Base-by-base conservation (phyloP, 2,888 invertebrate species). In the Parnassius smintheus region DNA sequence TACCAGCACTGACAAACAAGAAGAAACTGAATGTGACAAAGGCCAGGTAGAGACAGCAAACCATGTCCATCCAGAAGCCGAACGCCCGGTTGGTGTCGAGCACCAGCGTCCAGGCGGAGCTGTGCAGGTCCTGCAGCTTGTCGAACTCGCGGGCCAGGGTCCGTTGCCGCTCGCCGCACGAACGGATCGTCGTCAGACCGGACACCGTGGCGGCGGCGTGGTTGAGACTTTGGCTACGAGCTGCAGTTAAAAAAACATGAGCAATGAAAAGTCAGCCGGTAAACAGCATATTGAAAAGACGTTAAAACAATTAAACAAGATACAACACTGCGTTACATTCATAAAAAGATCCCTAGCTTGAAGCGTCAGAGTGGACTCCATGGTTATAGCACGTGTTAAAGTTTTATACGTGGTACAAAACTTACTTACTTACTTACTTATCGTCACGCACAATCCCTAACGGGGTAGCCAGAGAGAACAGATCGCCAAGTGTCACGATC, bases 211-310 rank as follows among this genome's bases (percentile, higher is more conserved):
- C 95, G 66, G 95, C 95, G 18, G 97, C 86, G 80, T 98, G 97
- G 60, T 95, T 95, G 75, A 97, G 95, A 0, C 98, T 95, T n/a
- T 98, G 97, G 73, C 97, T 97, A 59, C 97, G 94, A 46, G 96
- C 97, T 96, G 78, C 11, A 4, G 7, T 35, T 7, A 4, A 35
- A 35, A 35, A 35, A 7, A 35, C 35, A 35, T 7, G 4, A 35
- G 11, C 2, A 44, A 11, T 44, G 11, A 44, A 44, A 44, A 4
- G 4, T 7, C 35, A 35, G 7, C 35, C 35, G 4, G 35, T 35
- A 35, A 25, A 35, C 7, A 7, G 35, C 35, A 35, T 35, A 35
- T 35, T 35, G 35, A 7, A 7, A 35, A 35, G 4, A 35, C 7
- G 4, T 35, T 35, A 35, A 35, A 35, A 25, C 4, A 35, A 35